Percentiles rank a stretch among this genome's conserved stretches.
phyloP scores from a whole-genome alignment of 1,140 invertebrate species.

The Colletes gigas region DNA sequence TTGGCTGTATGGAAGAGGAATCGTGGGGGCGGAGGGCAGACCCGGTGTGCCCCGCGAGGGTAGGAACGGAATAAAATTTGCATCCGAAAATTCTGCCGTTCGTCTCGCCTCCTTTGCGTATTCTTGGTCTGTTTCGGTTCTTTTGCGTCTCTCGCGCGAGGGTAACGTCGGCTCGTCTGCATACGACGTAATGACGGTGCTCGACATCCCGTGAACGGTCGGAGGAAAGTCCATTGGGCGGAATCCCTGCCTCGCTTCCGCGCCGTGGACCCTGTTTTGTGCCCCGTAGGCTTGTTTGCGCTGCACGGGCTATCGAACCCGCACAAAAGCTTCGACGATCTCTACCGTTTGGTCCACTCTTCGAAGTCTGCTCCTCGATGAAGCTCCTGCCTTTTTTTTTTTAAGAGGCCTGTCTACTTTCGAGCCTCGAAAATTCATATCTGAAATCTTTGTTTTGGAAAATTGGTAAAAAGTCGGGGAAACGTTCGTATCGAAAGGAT shows the following conservation, averaged over 20 bases:
- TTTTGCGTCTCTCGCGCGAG: neutral
- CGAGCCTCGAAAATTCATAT: neutral
- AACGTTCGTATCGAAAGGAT: no score
- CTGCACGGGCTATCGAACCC: conserved; percentile 70
- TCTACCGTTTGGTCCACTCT: conserved; percentile 21
- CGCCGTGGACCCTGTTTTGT: conserved; percentile 65
- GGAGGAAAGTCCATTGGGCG: conserved; percentile 65
- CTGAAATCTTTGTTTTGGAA: no score
- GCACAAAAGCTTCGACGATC: conserved; percentile 60
- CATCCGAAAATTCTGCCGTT: conserved; percentile 73
- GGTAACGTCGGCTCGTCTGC: conserved; percentile 45
- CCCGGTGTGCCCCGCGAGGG: neutral
- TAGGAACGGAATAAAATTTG: conserved; percentile 74
- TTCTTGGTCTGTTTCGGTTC: conserved; percentile 8
- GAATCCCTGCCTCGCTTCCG: conserved; percentile 50
- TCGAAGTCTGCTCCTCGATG: conserved; percentile 28
- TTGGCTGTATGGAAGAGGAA: conserved; percentile 4
- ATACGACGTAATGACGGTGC: conserved; percentile 67
- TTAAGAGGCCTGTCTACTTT: neutral
- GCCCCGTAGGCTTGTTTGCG: conserved; percentile 70
- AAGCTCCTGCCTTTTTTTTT: conserved; percentile 21
- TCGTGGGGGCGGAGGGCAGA: neutral
- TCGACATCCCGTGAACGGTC: conserved; percentile 66
- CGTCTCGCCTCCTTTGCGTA: conserved; percentile 43
- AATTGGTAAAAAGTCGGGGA: no score